A percentile compares a stretch with the other conserved stretches of the same genome.
Conservation (phyloP, 2,888 invertebrate genomes). For the Perizoma flavofasciatum region DNA sequence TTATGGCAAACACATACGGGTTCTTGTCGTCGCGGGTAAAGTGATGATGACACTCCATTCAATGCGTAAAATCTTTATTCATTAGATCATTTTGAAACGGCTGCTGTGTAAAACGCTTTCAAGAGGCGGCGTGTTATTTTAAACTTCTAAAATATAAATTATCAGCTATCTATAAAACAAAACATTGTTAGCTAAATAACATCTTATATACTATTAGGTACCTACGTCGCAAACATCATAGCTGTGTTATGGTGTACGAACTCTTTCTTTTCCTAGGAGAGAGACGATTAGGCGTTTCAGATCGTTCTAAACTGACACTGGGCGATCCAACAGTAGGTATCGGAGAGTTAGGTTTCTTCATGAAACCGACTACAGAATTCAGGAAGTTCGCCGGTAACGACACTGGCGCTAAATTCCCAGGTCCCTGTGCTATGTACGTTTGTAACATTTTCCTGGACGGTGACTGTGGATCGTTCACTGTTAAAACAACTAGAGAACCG, state of each 20-base stretch:
- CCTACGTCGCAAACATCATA: slow-evolving; percentile 39
- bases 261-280: slow-evolving; percentile 62
- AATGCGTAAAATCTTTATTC: no score
- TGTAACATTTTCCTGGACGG: slow-evolving; percentile 75
- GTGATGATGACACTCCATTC: no score
- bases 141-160: no score
- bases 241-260: slow-evolving; percentile 72
- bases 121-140: no score
- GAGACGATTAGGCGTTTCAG: slow-evolving; percentile 46
- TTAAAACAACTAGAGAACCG: slow-evolving; percentile 71
- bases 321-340: slow-evolving; percentile 43
- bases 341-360: slow-evolving; percentile 60
- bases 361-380: slow-evolving; percentile 70
- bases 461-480: slow-evolving; percentile 70
- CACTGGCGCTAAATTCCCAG: slow-evolving; percentile 64
- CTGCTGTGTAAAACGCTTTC: no score
- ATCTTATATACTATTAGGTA: no score
- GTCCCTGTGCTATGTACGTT: slow-evolving; percentile 69
- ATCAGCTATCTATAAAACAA: no score
- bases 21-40: no score
- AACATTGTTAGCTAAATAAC: no score
- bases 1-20: no score
- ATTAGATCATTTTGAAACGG: no score
- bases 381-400: slow-evolving; percentile 63
- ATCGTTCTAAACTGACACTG: slow-evolving; percentile 54